phyloP scores from a whole-genome alignment of 2,113 vertebrate genomes.

The Xyliphius kryptos region DNA sequence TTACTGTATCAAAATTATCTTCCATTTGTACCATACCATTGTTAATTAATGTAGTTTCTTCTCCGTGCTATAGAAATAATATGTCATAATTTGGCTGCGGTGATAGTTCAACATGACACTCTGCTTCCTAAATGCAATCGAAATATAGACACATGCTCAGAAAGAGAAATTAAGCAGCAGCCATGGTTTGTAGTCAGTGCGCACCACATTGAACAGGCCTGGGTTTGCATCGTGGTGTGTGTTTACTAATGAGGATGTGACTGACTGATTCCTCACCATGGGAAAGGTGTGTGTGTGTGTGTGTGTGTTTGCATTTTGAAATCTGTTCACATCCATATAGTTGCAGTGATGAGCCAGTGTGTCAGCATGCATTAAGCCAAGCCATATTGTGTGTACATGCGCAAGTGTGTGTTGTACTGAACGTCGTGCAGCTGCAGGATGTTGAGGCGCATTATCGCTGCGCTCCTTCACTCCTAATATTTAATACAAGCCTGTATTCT shows the following conservation, averaged over 20 bases:
- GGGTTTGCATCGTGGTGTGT: slow-evolving; percentile 15
- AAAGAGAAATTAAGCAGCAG: not conserved
- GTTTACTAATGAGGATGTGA: slow-evolving; percentile 10
- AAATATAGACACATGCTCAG: not conserved
- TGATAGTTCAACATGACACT: too few species aligned
- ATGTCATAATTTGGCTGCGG: too few species aligned
- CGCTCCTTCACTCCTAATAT: slow-evolving; percentile 61
- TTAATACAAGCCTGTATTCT: slow-evolving; percentile 60
- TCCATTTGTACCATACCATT: too few species aligned
- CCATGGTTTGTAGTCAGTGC: slow-evolving; percentile 1
- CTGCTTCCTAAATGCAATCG: too few species aligned
- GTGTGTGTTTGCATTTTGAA: not conserved
- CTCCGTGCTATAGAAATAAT: too few species aligned
- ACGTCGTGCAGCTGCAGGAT: not conserved
- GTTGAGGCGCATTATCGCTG: slow-evolving; percentile 47
- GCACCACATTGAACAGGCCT: slow-evolving; percentile 8
- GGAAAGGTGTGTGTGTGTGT: not conserved
- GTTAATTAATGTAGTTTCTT: too few species aligned
- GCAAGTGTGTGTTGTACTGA: too few species aligned
- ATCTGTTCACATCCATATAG: too few species aligned
- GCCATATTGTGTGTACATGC: too few species aligned
- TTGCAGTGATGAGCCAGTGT: too few species aligned
- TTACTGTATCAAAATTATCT: too few species aligned
- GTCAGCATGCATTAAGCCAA: too few species aligned
- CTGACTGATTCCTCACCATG: slow-evolving; percentile 20